These are phyloP conservation scores for Epirrhoe alternata DNA, from an alignment of 2,888 invertebrate genomes.

Conservation along the genomic window DNA sequence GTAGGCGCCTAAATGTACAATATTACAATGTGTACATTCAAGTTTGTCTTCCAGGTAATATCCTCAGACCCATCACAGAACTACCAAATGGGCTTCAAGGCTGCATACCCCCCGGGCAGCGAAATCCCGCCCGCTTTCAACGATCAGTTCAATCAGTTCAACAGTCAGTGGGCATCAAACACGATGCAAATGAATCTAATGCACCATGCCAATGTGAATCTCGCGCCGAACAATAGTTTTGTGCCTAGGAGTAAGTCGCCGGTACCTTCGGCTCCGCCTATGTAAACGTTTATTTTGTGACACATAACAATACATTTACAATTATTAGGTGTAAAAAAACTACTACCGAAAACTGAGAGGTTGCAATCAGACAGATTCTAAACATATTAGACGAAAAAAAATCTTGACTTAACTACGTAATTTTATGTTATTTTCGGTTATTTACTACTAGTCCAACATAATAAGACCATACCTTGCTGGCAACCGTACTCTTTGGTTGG, in stretches of 20 bases:
- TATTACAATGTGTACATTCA: not conserved
- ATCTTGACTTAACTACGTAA: too few species aligned
- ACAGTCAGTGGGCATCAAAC: not conserved
- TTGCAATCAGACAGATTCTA: too few species aligned
- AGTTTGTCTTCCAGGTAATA: not conserved
- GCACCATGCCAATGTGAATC: not conserved
- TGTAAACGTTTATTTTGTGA: constrained; percentile 5
- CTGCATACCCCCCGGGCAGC: constrained; percentile 21
- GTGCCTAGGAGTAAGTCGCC: constrained; percentile 8
- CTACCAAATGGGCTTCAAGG: constrained; percentile 37
- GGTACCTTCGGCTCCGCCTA: constrained; percentile 16
- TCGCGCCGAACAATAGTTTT: constrained; percentile 9
- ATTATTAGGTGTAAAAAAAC: too few species aligned
- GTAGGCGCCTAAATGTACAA: too few species aligned
- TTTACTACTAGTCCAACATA: too few species aligned
- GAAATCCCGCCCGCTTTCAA: constrained; percentile 3
- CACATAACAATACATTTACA: too few species aligned
- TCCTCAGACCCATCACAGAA: constrained; percentile 33
- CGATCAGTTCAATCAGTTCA: not conserved
- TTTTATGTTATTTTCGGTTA: too few species aligned
- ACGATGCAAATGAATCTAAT: not conserved
- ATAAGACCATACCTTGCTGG: too few species aligned
- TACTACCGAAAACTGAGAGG: too few species aligned
- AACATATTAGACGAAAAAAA: too few species aligned
- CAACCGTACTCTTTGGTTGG: too few species aligned